A percentile compares a stretch with the other conserved stretches of the same genome.
phyloP scores from a whole-genome alignment of 1,140 invertebrate genomes.

The Zaprionus tsacasi region DNA sequence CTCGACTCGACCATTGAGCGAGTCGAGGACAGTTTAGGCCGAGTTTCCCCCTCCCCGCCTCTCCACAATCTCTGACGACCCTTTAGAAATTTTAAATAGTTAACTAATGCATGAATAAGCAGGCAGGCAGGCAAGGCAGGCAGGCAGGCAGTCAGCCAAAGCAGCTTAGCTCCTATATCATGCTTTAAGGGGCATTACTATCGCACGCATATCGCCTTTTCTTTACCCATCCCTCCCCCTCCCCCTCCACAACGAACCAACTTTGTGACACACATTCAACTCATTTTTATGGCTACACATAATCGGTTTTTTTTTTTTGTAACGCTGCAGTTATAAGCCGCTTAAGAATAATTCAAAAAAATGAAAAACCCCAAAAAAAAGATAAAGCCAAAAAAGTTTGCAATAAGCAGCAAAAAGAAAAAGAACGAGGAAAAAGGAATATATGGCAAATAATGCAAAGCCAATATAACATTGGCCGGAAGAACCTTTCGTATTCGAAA shows the following conservation, averaged over 20 bases:
- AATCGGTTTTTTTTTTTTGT: constrained; percentile 12
- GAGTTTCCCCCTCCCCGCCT: not conserved
- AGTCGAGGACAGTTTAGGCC: constrained; percentile 40
- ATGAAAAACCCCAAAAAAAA: constrained; percentile 1
- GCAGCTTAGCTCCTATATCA: constrained; percentile 9
- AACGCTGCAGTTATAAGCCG: constrained; percentile 60
- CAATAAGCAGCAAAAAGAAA: constrained; percentile 1
- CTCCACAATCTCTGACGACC: not conserved
- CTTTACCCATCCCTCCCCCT: not conserved
- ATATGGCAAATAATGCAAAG: not conserved
- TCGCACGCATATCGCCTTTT: not conserved
- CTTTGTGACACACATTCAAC: constrained; percentile 7
- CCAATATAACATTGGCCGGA: constrained; percentile 4
- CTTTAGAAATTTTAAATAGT: constrained; percentile 51
- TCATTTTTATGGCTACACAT: constrained; percentile 16
- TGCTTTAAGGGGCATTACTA: not conserved
- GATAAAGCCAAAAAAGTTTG: constrained; percentile 7
- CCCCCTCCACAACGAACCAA: not conserved
- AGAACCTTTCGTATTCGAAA: not conserved
- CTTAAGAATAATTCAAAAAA: constrained; percentile 70
- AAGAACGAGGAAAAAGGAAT: not conserved
- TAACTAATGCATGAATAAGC: constrained; percentile 70
- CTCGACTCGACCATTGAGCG: constrained; percentile 31
- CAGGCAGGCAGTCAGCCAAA: not conserved
- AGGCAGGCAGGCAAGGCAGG: not conserved